A percentile compares a stretch with the other conserved stretches of the same genome.
These are phyloP conservation scores for Varanus komodoensis DNA, from an alignment of 2,113 vertebrate species.

Conservation along the genomic window DNA sequence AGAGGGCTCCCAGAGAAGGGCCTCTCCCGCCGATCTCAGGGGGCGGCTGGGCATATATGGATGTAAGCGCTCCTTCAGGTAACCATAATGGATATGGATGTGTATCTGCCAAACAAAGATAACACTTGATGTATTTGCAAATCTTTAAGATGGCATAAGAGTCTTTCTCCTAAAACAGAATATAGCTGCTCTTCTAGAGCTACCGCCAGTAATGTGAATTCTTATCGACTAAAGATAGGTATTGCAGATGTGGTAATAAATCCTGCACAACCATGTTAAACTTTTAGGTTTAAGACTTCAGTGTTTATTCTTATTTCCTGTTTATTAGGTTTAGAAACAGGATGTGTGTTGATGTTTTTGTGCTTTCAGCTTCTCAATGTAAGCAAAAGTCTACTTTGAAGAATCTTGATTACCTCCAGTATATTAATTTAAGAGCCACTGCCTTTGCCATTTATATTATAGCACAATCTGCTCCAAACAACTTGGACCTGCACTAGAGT, in stretches of 20 bases:
- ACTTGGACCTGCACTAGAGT: background rate
- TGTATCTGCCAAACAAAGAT: background rate
- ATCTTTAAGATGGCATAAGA: background rate
- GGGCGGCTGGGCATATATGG: no score
- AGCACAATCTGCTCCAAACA: background rate
- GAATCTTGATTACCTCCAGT: constrained; percentile 2
- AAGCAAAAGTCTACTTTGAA: background rate
- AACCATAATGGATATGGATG: background rate
- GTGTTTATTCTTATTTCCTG: constrained; percentile 27
- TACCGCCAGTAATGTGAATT: background rate
- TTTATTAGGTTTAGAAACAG: constrained; percentile 10
- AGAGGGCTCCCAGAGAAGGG: no score
- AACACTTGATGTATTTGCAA: background rate
- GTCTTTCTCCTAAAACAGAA: background rate
- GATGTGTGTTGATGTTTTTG: background rate
- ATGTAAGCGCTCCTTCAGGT: no score
- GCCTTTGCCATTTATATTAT: background rate
- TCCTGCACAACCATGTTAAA: background rate
- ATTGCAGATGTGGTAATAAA: background rate
- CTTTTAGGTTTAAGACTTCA: background rate
- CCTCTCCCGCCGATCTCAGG: no score
- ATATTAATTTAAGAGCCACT: background rate
- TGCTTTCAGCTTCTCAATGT: constrained; percentile 4
- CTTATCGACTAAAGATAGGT: constrained; percentile 4
- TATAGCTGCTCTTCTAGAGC: background rate